Conservation (phyloP, 1,140 invertebrate genomes). For the Drosophila athabasca region DNA sequence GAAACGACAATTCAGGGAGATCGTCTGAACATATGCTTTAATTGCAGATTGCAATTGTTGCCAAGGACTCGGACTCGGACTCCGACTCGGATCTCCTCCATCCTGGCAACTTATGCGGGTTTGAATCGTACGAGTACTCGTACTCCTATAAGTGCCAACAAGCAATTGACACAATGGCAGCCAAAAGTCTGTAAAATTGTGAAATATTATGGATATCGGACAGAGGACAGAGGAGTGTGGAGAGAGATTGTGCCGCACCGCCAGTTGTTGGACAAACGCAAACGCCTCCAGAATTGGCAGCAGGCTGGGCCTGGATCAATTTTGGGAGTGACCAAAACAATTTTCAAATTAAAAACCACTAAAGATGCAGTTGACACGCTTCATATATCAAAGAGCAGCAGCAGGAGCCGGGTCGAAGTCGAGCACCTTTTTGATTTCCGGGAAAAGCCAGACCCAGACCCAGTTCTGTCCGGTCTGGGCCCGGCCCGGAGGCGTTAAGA, state of each 20-base stretch:
- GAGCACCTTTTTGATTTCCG: conserved; percentile 75
- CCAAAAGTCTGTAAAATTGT: conserved; percentile 23
- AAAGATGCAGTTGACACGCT: conserved; percentile 79
- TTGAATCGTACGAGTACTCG: background rate
- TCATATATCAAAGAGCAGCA: conserved; percentile 66
- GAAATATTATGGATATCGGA: conserved; percentile 3
- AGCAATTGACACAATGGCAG: conserved; percentile 49
- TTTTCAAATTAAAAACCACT: conserved; percentile 81
- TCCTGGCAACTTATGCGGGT: conserved; percentile 36
- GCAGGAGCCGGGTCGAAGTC: conserved; percentile 17
- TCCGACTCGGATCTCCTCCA: conserved; percentile 15
- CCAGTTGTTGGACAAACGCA: conserved; percentile 77
- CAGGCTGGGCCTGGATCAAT: background rate
- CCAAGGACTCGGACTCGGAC: conserved; percentile 35
- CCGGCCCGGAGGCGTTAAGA: conserved; percentile 56
- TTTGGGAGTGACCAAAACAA: conserved; percentile 69
- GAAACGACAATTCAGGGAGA: conserved; percentile 44
- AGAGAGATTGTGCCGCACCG: background rate
- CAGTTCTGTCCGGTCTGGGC: no score
- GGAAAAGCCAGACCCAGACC: conserved; percentile 45
- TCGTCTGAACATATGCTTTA: conserved; percentile 69
- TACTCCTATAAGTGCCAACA: conserved; percentile 56
- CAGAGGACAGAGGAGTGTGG: background rate
- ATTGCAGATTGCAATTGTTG: conserved; percentile 64
- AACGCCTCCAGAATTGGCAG: conserved; percentile 31